Evolutionary conservation across 2,888 invertebrate genomes (phyloP).

Genomic region (Bellardia bayeri): DNA sequence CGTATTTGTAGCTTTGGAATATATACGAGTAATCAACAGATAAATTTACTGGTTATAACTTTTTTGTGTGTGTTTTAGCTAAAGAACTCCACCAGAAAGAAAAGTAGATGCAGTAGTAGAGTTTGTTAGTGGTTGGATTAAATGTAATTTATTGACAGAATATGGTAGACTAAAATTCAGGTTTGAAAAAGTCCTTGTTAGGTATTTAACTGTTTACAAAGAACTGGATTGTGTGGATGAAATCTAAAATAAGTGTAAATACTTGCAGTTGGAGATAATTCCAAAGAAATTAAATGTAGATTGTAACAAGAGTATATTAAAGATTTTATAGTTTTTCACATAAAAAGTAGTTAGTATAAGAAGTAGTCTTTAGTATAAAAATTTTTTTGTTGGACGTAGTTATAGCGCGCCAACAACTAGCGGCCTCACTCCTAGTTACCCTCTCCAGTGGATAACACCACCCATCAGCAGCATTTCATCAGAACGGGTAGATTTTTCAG

Average conservation of each 20-base stretch:
- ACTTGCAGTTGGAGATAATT: no score
- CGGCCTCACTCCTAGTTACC: no score
- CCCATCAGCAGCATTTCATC: no score
- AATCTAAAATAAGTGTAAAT: background rate
- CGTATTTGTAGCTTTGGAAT: conserved; percentile 28
- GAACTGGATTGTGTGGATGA: background rate
- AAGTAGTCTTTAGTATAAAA: no score
- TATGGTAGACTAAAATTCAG: conserved; percentile 13
- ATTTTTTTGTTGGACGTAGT: no score
- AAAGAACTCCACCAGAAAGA: conserved; percentile 24
- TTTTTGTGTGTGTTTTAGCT: background rate
- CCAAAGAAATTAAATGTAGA: no score
- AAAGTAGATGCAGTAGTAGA: conserved; percentile 16
- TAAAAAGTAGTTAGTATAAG: no score
- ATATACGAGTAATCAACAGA: conserved; percentile 59
- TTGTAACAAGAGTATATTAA: no score
- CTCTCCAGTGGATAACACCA: no score
- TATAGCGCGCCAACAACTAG: no score
- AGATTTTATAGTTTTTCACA: no score
- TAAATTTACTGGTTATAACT: conserved; percentile 46
- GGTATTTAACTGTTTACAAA: background rate
- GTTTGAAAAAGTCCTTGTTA: background rate
- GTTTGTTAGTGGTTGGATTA: conserved; percentile 62
- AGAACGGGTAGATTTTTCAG: no score
- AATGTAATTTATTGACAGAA: conserved; percentile 58